phyloP scores from a whole-genome alignment of 2,113 vertebrate genomes.

The Kryptolebias marmoratus region DNA sequence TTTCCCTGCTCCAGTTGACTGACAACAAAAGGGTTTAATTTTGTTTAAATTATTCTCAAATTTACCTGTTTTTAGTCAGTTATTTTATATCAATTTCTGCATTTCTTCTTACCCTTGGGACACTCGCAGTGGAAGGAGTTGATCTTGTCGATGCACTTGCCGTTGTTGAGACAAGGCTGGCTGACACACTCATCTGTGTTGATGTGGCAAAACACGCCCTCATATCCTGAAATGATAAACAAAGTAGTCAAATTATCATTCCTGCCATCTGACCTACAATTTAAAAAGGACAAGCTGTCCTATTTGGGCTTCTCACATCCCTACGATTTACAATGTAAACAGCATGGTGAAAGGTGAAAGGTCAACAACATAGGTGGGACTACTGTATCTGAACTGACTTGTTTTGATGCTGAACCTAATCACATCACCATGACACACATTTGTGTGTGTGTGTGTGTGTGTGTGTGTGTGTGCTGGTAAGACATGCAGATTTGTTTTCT shows the following conservation, averaged over 20 bases:
- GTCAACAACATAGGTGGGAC: too few species aligned
- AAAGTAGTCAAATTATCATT: not conserved
- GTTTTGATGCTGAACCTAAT: too few species aligned
- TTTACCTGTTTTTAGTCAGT: not conserved
- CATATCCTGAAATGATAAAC: slow-evolving; percentile 84
- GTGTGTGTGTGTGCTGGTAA: too few species aligned
- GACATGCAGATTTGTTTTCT: too few species aligned
- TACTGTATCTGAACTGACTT: too few species aligned
- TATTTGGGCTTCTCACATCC: not conserved
- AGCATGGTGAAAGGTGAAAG: too few species aligned
- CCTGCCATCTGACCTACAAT: not conserved
- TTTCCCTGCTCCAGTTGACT: slow-evolving; percentile 6
- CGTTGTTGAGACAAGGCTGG: slow-evolving; percentile 92
- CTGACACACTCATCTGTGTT: slow-evolving; percentile 93
- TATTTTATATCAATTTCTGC: not conserved
- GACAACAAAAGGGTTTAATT: not conserved
- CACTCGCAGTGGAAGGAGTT: slow-evolving; percentile 95
- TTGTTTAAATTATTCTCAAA: not conserved
- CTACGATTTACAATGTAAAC: not conserved
- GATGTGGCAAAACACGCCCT: slow-evolving; percentile 92
- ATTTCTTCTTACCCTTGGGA: slow-evolving; percentile 83
- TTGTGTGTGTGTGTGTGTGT: too few species aligned
- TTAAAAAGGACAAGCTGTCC: not conserved
- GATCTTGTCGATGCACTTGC: slow-evolving; percentile 94
- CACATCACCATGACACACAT: too few species aligned